A percentile compares a stretch with the other conserved stretches of the same genome.
Evolutionary conservation across 2,113 vertebrate genomes (phyloP).

Genomic region (Synodontis membranacea): DNA sequence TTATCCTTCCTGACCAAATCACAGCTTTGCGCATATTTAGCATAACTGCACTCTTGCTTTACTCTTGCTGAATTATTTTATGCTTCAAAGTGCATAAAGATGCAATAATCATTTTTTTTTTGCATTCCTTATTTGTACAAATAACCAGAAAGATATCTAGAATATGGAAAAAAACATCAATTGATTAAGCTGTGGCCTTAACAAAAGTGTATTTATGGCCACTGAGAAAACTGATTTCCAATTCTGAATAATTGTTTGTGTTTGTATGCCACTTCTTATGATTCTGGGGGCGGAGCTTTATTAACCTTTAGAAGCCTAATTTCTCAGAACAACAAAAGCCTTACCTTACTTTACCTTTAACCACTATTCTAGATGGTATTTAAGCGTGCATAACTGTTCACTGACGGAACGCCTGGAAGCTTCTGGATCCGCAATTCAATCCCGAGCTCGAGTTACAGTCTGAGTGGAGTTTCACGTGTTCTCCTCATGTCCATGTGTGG

Average conservation of each 20-base stretch:
- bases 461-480: neutral
- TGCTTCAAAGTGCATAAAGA: neutral
- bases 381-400: neutral
- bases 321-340: neutral
- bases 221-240: neutral
- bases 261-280: neutral
- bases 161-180: neutral
- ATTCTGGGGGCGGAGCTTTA: neutral
- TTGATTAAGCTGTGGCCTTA: neutral
- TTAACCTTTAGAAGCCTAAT: neutral
- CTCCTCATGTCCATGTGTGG: neutral
- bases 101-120: neutral
- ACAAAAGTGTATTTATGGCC: neutral
- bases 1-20: too few species aligned
- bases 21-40: neutral
- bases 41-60: neutral
- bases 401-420: neutral
- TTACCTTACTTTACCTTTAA: neutral
- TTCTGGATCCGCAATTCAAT: neutral
- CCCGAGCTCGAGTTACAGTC: neutral
- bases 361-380: neutral
- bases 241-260: neutral
- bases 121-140: neutral
- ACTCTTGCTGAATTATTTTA: neutral
- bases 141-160: neutral